phyloP scores from a whole-genome alignment of 1,140 invertebrate species.

The Ephestia elutella region DNA sequence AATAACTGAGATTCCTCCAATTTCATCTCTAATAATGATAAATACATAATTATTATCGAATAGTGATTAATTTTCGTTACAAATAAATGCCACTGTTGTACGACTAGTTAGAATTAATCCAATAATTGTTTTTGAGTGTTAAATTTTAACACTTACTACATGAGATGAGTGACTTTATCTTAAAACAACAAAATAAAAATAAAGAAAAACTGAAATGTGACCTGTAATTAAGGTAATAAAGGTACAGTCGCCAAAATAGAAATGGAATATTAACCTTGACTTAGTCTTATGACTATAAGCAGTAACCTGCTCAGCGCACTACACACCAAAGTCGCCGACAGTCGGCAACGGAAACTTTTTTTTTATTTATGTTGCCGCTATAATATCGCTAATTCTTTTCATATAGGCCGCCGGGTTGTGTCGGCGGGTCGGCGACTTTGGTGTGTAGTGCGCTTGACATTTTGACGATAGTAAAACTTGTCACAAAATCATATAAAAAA shows the following conservation, averaged over 20 bases:
- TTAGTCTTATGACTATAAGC: not conserved
- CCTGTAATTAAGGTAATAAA: not conserved
- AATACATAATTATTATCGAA: not conserved
- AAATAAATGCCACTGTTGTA: constrained; percentile 39
- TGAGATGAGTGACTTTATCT: constrained; percentile 1
- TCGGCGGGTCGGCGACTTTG: too few species aligned
- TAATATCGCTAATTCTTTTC: too few species aligned
- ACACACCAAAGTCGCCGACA: too few species aligned
- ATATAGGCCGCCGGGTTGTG: too few species aligned
- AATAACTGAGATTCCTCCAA: constrained; percentile 12
- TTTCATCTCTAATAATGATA: constrained; percentile 8
- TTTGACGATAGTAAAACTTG: not conserved
- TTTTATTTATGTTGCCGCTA: too few species aligned
- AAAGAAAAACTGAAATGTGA: not conserved
- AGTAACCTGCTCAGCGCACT: not conserved
- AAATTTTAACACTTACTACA: not conserved
- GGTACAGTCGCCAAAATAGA: not conserved
- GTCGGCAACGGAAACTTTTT: too few species aligned
- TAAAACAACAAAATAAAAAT: not conserved
- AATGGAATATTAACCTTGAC: not conserved
- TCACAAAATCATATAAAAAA: constrained; percentile 29
- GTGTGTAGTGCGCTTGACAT: too few species aligned
- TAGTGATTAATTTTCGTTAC: constrained; percentile 8
- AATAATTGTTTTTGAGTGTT: constrained; percentile 15
- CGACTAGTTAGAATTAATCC: constrained; percentile 34